Percentiles rank a stretch among this genome's conserved stretches.
phyloP scores from a whole-genome alignment of 2,797 vertebrate genomes.

The Lacerta bilineata region DNA sequence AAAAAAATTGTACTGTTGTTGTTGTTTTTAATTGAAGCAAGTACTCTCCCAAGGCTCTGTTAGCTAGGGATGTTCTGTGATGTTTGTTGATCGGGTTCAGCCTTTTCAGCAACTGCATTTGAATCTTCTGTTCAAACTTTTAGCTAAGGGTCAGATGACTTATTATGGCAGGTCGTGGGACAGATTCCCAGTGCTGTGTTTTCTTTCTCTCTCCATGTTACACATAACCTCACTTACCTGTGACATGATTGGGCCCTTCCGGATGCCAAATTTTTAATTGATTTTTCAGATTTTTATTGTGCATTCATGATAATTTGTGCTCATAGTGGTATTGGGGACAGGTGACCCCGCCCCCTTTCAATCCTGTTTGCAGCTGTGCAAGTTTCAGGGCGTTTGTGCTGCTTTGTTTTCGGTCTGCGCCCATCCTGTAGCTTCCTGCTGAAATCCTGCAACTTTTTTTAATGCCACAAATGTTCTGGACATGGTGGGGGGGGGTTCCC shows the following conservation, averaged over 20 bases:
- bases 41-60: not conserved
- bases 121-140: not conserved
- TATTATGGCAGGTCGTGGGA: not conserved
- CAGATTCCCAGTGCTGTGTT: not conserved
- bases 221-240: not conserved
- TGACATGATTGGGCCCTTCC: not conserved
- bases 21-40: not conserved
- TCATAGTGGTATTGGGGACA: too few species aligned
- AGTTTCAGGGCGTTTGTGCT: too few species aligned
- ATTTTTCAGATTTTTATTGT: too few species aligned
- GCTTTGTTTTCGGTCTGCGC: too few species aligned
- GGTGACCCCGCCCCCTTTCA: too few species aligned
- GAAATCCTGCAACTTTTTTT: too few species aligned
- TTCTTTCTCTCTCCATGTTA: not conserved
- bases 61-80: not conserved
- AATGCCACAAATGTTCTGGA: too few species aligned
- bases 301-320: too few species aligned
- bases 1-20: not conserved
- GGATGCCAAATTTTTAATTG: too few species aligned
- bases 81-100: not conserved
- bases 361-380: too few species aligned
- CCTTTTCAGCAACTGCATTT: not conserved
- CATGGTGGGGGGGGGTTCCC: too few species aligned
- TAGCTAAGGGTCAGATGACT: not conserved
- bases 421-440: too few species aligned